Conservation (phyloP, 2,113 vertebrate genomes). For the Nerophis ophidion region DNA sequence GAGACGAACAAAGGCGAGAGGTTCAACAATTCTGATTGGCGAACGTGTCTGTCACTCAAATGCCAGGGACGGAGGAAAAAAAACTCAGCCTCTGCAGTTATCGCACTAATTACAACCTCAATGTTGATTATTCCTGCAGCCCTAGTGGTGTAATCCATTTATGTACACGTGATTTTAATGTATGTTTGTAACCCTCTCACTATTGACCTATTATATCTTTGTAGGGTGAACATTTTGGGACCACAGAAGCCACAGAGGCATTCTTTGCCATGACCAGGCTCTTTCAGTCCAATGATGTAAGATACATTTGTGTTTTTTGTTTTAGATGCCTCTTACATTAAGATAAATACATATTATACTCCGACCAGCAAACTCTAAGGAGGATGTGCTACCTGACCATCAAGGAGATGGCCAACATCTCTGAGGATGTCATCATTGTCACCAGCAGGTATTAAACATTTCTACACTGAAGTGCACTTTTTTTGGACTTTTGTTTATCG, state of each 20-base stretch:
- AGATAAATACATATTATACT: neutral
- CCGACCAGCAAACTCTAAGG: slow-evolving; percentile 86
- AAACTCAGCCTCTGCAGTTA: too few relatives aligned
- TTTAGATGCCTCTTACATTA: neutral
- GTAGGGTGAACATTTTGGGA: slow-evolving; percentile 95
- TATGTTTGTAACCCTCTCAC: too few relatives aligned
- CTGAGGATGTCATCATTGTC: slow-evolving; percentile 97
- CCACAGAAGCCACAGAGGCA: slow-evolving; percentile 92
- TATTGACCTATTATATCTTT: neutral
- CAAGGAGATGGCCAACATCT: slow-evolving; percentile 98
- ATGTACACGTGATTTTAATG: too few relatives aligned
- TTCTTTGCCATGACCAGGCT: slow-evolving; percentile 98
- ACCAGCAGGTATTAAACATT: slow-evolving; percentile 86
- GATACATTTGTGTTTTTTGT: slow-evolving; percentile 12
- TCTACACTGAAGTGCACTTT: too few relatives aligned
- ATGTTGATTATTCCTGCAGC: too few relatives aligned
- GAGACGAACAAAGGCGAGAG: too few relatives aligned
- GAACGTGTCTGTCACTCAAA: too few relatives aligned
- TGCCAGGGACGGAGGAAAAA: too few relatives aligned
- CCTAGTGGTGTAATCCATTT: too few relatives aligned
- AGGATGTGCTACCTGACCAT: slow-evolving; percentile 98
- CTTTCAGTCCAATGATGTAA: slow-evolving; percentile 96
- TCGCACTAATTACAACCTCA: too few relatives aligned
- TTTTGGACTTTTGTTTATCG: too few relatives aligned
- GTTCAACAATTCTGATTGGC: too few relatives aligned